Conservation (phyloP, 1,140 invertebrate genomes). For the Homalodisca vitripennis region DNA sequence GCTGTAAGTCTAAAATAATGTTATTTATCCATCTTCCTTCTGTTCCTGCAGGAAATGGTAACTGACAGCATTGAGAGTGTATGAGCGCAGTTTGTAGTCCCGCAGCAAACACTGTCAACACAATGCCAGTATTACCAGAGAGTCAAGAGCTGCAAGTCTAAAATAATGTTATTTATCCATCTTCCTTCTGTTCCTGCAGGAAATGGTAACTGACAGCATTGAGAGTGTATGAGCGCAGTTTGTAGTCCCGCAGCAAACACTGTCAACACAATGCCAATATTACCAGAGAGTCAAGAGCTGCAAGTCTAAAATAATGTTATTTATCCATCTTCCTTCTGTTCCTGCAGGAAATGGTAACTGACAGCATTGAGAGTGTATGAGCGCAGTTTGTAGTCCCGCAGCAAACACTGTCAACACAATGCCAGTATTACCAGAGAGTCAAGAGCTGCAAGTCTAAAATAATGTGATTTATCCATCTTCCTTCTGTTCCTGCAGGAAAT, state of each 20-base stretch:
- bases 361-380: constrained; percentile 99
- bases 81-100: constrained; percentile 97
- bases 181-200: constrained; percentile 98
- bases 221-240: constrained; percentile 94
- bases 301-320: constrained; percentile 97
- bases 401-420: constrained; percentile 58
- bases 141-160: constrained; percentile 92
- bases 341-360: constrained; percentile 96
- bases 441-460: constrained; percentile 97
- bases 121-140: too few species aligned
- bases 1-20: constrained; percentile 97
- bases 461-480: constrained; percentile 99
- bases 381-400: constrained; percentile 95
- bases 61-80: constrained; percentile 97
- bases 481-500: constrained; percentile 98
- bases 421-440: too few species aligned
- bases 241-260: constrained; percentile 91
- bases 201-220: constrained; percentile 99
- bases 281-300: constrained; percentile 91
- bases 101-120: constrained; percentile 66
- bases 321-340: constrained; percentile 99
- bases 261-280: too few species aligned
- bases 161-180: constrained; percentile 99
- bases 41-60: constrained; percentile 98
- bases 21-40: constrained; percentile 99